phyloP scores from a whole-genome alignment of 2,797 vertebrate species.

The Myotis daubentonii region DNA sequence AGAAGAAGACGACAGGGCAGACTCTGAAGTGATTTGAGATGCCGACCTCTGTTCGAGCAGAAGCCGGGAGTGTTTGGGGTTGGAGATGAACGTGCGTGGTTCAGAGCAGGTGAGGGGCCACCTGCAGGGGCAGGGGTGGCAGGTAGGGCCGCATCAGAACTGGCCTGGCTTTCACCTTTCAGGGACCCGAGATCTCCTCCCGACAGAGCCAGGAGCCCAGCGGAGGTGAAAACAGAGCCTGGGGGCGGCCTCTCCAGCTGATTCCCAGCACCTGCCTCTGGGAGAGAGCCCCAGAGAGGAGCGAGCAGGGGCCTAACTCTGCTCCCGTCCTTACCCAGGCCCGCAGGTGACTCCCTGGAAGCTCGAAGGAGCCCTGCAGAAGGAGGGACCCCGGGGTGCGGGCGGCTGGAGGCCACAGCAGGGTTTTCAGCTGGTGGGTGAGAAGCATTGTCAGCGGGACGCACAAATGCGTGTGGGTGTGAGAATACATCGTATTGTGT shows the following conservation, averaged over 20 bases:
- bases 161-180: not conserved
- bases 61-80: not conserved
- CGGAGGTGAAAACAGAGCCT: not conserved
- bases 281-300: slow-evolving; percentile 68
- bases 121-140: not conserved
- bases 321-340: slow-evolving; percentile 77
- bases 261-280: slow-evolving; percentile 68
- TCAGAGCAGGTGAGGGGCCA: not conserved
- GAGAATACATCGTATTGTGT: not conserved
- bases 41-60: not conserved
- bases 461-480: no score
- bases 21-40: not conserved
- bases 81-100: not conserved
- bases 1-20: not conserved
- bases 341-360: slow-evolving; percentile 77
- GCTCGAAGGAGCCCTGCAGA: slow-evolving; percentile 72
- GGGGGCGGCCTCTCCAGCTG: slow-evolving; percentile 57
- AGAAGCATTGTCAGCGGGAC: not conserved
- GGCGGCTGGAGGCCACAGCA: not conserved
- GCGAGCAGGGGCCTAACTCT: slow-evolving; percentile 70
- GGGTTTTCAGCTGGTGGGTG: not conserved
- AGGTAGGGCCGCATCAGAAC: not conserved
- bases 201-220: not conserved
- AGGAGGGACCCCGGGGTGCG: not conserved
- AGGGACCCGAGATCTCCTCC: not conserved